Evolutionary conservation across 1,140 invertebrate species (phyloP).

Genomic region (Lordiphosa mommai): DNA sequence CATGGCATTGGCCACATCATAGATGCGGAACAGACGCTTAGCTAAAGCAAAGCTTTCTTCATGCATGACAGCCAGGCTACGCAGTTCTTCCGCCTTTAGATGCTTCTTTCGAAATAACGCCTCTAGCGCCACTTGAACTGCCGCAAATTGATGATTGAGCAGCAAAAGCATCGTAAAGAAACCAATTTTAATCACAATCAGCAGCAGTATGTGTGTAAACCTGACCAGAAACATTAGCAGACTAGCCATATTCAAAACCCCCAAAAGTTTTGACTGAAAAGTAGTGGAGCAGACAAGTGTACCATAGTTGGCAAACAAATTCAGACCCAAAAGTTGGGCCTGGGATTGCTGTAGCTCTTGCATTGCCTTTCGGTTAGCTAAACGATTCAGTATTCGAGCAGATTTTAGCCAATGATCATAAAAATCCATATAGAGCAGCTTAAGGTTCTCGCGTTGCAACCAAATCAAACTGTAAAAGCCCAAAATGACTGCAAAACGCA

Average conservation of each 20-base stretch:
- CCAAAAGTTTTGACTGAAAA: constrained; percentile 30
- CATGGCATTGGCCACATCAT: constrained; percentile 25
- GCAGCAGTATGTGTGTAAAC: constrained; percentile 13
- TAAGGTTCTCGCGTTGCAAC: constrained; percentile 23
- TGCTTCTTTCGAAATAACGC: neutral
- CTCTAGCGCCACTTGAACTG: constrained; percentile 29
- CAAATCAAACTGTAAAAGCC: constrained; percentile 34
- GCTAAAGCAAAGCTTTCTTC: constrained; percentile 25
- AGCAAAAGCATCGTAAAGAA: constrained; percentile 29
- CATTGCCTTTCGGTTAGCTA: constrained; percentile 2
- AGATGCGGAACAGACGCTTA: constrained; percentile 18
- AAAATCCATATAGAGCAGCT: constrained; percentile 23
- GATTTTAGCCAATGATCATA: constrained; percentile 12
- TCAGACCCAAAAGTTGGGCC: neutral
- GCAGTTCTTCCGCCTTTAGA: neutral
- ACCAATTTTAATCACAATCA: neutral
- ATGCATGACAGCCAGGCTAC: constrained; percentile 22
- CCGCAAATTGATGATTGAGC: constrained; percentile 36
- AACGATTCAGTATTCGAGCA: neutral
- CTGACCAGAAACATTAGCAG: neutral
- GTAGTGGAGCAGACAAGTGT: constrained; percentile 5
- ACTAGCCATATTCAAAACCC: neutral
- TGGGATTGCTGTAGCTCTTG: constrained; percentile 14
- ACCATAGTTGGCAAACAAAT: constrained; percentile 14
- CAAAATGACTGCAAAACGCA: constrained; percentile 1